Evolutionary conservation across 2,888 invertebrate genomes (phyloP), one percentile per base, ranked within the genome.

Genomic region (Gisinianus flammeolus): DNA sequence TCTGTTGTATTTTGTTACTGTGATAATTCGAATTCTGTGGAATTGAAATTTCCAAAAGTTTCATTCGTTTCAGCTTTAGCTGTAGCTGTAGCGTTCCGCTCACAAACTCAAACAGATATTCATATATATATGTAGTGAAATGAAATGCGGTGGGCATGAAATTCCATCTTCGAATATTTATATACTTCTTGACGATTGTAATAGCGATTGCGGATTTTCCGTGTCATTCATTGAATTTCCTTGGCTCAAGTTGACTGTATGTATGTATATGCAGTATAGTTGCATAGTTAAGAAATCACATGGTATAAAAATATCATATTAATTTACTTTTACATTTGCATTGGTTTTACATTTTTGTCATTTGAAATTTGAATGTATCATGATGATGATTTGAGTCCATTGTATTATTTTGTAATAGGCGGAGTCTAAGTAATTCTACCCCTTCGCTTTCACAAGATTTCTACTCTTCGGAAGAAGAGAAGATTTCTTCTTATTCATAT

Each of bases 371-470:
- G 19, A 2, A 2, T 44, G 44, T 44, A 6, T 44, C 16, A 16
- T 44, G 12, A 44, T 16, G 19, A 44, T 44, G 19, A 44, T 44
- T 44, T 44, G 2, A 19, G 2, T 44, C 19, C 44, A 35, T 35
- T 35, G 35, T 12, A 35, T 35, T 44, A 6, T 44, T 16, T 68
- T 28, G 67, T 76, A 58, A 77, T 71, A 77, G 71, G 76, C 56
- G 76, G 62, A 76, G 70, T 35, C 76, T 76, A 2, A 77, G 71
- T 71, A 70, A 64, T 64, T 71, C 71, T n/a, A 77, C 71, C 28
- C 77, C 77, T 12, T 77, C 77, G 44, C 77, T 77, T 77, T 77
- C 77, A 30, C 77, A 77, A 77, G 77, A 77, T 72, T 77, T 77
- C 71, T 77, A 77, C 54, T 77, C 77, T 44, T 77, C 77, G 44